These are phyloP conservation scores for crab-eating macaque (Macaca fascicularis) DNA, from an alignment of 2,113 vertebrate species.

Conservation along the genomic window T2T-MFA8v1.1 NC_088381.1:165714501-165715000, in stretches of 20 bases:
- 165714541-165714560: fast-evolving
- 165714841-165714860: background rate
- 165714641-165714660: background rate
- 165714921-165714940: background rate
- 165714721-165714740: too few species aligned
- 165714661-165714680: background rate
- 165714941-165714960: background rate
- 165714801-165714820: fast-evolving
- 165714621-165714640: background rate
- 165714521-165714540: fast-evolving
- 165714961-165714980: background rate
- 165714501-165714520: background rate
- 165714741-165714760: too few species aligned
- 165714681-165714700: background rate
- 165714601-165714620: background rate
- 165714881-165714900: background rate
- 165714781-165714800: background rate
- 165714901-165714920: background rate
- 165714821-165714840: background rate
- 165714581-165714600: fast-evolving
- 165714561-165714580: background rate
- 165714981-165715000: background rate
- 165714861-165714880: background rate
- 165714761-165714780: fast-evolving
- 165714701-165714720: too few species aligned